Base-by-base conservation (phyloP, 1,140 invertebrate species). In the Apis laboriosa region DNA sequence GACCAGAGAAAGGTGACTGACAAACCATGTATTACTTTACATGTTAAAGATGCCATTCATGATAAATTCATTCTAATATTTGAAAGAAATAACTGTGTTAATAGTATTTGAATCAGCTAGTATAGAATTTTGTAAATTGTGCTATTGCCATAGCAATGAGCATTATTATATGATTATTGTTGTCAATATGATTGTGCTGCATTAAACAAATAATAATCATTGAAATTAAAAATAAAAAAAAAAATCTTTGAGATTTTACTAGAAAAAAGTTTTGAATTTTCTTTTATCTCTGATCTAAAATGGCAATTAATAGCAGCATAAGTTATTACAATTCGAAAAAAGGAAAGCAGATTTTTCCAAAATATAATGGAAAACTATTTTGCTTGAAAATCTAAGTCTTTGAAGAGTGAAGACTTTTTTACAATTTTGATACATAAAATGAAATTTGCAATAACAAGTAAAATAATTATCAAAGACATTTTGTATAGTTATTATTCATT, bases 181-280 rank as follows among this genome's bases (percentile, higher is more conserved):
- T 76, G 64, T 53, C 73, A 82, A 82, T 82, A 82, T 67, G 80
- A 77, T 82, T 67, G 80, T 77, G 80, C 73, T 77, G 80, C 80
- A 64, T 24, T 76, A 60, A 73, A 77, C 63, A 49, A 43, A 61
- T 56, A 49, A 68, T 77, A 60, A 8, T 8, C 12, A 66, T 51
- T 15, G 12, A 19, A 80, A 43, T 60, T 64, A 13, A 76, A 82
- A 77, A 68, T 58, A 82, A 77, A 53, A 61, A 24, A 15, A 21
- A 51, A 61, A 34, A 21, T 49, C 17, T 61, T 60, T 17, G 24
- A 60, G 34, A 43, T 43, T 61, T 71, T 8, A 12, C 53, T 11
- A 1, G 9, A 34, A 77, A 53, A 5, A 5, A 34, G n/a, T 77
- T 21, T 2, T 11, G 0, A 28, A 34, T 66, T 60, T 56, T 43